These are phyloP conservation scores for Argyra leucocephala DNA, from an alignment of 2,888 invertebrate genomes.

Conservation along the genomic window DNA sequence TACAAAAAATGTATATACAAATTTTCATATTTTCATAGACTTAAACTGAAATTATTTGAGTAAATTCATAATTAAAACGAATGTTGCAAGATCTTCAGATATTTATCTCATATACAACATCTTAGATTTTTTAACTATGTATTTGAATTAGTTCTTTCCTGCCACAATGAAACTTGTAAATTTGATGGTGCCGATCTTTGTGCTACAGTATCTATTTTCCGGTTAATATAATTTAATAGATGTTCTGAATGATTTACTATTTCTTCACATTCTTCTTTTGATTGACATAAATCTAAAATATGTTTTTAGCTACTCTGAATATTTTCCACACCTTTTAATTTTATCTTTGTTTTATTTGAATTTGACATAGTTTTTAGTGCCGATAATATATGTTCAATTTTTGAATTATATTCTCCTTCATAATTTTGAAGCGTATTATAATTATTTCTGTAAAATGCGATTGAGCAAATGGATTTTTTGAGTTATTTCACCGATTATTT, in stretches of 20 bases:
- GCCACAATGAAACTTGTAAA: too few relatives aligned
- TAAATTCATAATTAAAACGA: too few relatives aligned
- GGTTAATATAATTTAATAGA: neutral
- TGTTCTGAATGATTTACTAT: neutral
- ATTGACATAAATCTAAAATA: constrained; percentile 16
- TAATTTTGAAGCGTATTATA: constrained; percentile 47
- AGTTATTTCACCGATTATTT: constrained; percentile 64
- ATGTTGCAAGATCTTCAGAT: too few relatives aligned
- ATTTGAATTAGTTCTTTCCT: too few relatives aligned
- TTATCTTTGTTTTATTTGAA: constrained; percentile 19
- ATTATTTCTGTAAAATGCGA: constrained; percentile 55
- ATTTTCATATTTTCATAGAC: too few relatives aligned
- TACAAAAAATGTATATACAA: too few relatives aligned
- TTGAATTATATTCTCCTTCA: constrained; percentile 23
- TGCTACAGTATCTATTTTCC: too few relatives aligned
- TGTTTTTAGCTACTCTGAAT: constrained; percentile 16
- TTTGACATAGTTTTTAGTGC: constrained; percentile 25
- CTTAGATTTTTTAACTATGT: too few relatives aligned
- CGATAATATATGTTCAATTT: constrained; percentile 27
- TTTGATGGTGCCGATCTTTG: too few relatives aligned
- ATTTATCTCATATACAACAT: too few relatives aligned
- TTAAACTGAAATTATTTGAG: too few relatives aligned
- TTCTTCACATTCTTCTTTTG: constrained; percentile 25
- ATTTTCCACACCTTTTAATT: constrained; percentile 14
- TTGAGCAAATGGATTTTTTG: constrained; percentile 85